A percentile compares a stretch with the other conserved stretches of the same genome.
These are phyloP conservation scores for Hycleus phaleratus DNA, from an alignment of 1,140 invertebrate species.

Conservation along the genomic window DNA sequence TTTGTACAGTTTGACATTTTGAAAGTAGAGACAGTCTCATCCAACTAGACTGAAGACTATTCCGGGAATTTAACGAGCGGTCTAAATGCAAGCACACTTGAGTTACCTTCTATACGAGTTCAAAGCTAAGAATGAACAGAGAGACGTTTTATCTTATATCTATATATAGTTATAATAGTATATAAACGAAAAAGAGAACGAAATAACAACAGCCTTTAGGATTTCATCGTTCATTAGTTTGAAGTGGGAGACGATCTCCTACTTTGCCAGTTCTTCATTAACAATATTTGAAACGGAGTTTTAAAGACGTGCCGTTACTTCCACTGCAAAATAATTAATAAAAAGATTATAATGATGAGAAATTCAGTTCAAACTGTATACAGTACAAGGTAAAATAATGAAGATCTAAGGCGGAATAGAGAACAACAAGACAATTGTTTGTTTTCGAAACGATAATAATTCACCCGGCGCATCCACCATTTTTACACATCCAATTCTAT, in stretches of 20 bases:
- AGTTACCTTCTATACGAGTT: not conserved
- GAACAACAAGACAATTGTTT: no score
- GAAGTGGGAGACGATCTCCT: conserved; percentile 3
- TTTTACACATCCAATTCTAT: no score
- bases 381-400: not conserved
- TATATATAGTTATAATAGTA: no score
- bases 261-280: conserved; percentile 6
- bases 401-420: no score
- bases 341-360: conserved; percentile 1
- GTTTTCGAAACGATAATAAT: no score
- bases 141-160: no score
- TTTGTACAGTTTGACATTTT: conserved; percentile 9
- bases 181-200: not conserved
- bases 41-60: conserved; percentile 2
- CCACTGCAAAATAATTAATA: conserved; percentile 12
- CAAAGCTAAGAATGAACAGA: no score
- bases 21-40: conserved; percentile 2
- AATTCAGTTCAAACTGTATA: not conserved
- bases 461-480: no score
- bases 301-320: conserved; percentile 3
- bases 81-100: conserved; percentile 12
- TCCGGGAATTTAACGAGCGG: conserved; percentile 13
- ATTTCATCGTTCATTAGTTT: conserved; percentile 13
- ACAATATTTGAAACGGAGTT: conserved; percentile 11
- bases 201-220: conserved; percentile 6